These are phyloP conservation scores for Esox masquinongy DNA, from an alignment of 2,797 vertebrate species.

Conservation along the genomic window DNA sequence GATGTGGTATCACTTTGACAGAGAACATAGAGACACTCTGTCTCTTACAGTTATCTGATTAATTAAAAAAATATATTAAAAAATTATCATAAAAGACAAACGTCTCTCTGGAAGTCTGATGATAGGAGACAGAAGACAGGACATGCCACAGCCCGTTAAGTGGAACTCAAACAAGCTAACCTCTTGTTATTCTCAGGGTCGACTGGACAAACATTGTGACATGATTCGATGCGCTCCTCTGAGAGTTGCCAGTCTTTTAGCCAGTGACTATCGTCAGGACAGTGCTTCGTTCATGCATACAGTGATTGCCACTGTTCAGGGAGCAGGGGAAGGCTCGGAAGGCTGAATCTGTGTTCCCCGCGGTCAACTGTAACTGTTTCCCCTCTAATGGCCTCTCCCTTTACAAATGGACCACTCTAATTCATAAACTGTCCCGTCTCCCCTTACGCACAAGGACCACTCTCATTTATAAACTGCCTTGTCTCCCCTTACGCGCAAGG, in stretches of 20 bases:
- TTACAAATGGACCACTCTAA: no score
- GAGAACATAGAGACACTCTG: slow-evolving; percentile 24
- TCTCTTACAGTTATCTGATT: slow-evolving; percentile 16
- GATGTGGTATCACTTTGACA: slow-evolving; percentile 42
- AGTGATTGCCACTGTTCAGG: background rate
- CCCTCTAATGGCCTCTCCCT: no score
- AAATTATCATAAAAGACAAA: background rate
- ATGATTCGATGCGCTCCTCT: background rate
- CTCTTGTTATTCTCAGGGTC: background rate
- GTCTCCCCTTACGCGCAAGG: background rate
- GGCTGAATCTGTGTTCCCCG: no score
- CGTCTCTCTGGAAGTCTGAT: background rate
- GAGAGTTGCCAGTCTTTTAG: background rate
- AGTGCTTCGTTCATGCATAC: background rate
- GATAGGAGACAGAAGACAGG: background rate
- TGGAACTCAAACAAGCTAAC: background rate
- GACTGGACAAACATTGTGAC: background rate
- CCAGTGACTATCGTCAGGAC: background rate
- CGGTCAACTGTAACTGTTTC: no score
- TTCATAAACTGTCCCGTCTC: no score
- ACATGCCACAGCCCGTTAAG: background rate
- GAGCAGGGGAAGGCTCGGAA: no score
- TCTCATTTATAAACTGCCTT: background rate
- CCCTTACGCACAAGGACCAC: slow-evolving; percentile 15
- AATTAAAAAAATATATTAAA: slow-evolving; percentile 17